A percentile compares a stretch with the other conserved stretches of the same genome.
These are phyloP conservation scores for Ptychoptera contaminata DNA, from an alignment of 2,888 invertebrate species.

Conservation along the genomic window DNA sequence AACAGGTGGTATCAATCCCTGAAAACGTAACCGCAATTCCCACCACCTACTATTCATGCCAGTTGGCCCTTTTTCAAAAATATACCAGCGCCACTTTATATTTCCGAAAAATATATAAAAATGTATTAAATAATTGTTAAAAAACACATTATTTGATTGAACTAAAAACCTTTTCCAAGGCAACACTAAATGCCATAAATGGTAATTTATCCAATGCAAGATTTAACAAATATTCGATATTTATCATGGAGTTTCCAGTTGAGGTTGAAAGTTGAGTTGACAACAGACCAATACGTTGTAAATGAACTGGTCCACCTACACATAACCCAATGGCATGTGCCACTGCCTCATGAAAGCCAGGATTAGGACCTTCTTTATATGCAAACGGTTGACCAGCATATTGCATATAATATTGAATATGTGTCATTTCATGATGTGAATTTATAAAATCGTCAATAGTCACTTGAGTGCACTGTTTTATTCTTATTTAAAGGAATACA, in stretches of 20 bases:
- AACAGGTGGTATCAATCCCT: slow-evolving; percentile 59
- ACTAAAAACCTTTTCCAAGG: slow-evolving; percentile 51
- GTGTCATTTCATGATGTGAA: slow-evolving; percentile 72
- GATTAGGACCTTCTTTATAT: slow-evolving; percentile 68
- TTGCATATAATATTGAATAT: slow-evolving; percentile 65
- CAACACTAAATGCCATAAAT: slow-evolving; percentile 62
- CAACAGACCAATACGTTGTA: slow-evolving; percentile 52
- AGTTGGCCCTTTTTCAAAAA: slow-evolving; percentile 56
- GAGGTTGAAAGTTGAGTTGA: slow-evolving; percentile 37
- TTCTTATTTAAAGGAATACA: slow-evolving; percentile 36
- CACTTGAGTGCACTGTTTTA: slow-evolving; percentile 69
- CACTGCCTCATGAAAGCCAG: slow-evolving; percentile 69
- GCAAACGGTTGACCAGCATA: slow-evolving; percentile 58
- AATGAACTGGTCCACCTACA: slow-evolving; percentile 58
- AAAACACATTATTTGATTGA: neutral
- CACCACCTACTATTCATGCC: slow-evolving; percentile 63
- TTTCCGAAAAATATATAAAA: slow-evolving; percentile 23
- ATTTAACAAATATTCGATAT: slow-evolving; percentile 40
- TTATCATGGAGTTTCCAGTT: slow-evolving; percentile 15
- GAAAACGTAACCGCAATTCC: slow-evolving; percentile 52
- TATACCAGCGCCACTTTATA: slow-evolving; percentile 53
- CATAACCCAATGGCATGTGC: slow-evolving; percentile 67
- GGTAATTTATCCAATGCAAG: slow-evolving; percentile 66
- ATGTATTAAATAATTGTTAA: neutral
- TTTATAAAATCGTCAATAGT: slow-evolving; percentile 61